Conservation (phyloP, 2,797 vertebrate genomes). For the Hemitrygon akajei region DNA sequence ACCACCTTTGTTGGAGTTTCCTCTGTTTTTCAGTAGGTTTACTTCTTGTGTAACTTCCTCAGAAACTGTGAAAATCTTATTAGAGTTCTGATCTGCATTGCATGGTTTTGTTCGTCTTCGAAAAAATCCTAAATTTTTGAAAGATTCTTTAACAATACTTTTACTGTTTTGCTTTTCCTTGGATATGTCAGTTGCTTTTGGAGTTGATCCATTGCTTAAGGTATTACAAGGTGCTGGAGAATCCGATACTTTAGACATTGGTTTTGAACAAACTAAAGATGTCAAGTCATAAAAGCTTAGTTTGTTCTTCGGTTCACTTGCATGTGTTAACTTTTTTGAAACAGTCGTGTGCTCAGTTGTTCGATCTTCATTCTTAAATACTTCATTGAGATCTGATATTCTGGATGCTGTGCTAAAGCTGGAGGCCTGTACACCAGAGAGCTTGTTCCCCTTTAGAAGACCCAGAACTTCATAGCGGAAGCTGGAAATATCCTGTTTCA, state of each 20-base stretch:
- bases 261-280: constrained; percentile 72
- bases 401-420: constrained; percentile 56
- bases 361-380: constrained; percentile 58
- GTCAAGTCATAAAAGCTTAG: constrained; percentile 63
- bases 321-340: constrained; percentile 33
- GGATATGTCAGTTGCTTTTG: constrained; percentile 50
- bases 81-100: constrained; percentile 49
- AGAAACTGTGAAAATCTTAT: constrained; percentile 62
- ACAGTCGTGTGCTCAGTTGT: constrained; percentile 41
- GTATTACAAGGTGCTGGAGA: constrained; percentile 47
- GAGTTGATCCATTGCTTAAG: constrained; percentile 60
- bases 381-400: constrained; percentile 65
- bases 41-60: constrained; percentile 72
- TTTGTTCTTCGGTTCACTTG: constrained; percentile 56
- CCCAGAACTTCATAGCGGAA: constrained; percentile 95
- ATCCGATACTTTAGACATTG: constrained; percentile 62
- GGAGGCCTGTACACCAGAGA: constrained; percentile 51
- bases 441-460: constrained; percentile 77
- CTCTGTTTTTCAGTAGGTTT: constrained; percentile 49
- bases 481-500: constrained; percentile 97
- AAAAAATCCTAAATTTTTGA: constrained; percentile 62
- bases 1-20: constrained; percentile 50
- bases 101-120: constrained; percentile 63
- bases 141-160: constrained; percentile 58
- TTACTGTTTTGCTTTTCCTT: constrained; percentile 59